Evolutionary conservation across 1,140 invertebrate species (phyloP), one percentile per base, ranked within the genome.

Genomic region (Drosophila nikananu): DNA sequence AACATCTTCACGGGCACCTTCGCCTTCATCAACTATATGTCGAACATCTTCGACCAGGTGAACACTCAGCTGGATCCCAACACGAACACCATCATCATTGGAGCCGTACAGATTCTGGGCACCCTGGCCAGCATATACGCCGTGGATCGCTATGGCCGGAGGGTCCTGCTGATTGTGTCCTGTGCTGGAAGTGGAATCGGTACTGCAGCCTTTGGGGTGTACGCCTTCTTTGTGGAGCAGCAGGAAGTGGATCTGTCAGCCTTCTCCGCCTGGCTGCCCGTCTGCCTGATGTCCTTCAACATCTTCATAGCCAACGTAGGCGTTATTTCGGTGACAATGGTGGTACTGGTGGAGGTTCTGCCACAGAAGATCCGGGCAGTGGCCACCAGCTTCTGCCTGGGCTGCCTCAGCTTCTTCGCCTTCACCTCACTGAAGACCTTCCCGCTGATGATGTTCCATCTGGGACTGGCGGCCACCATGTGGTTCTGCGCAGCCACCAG

Each of bases 21-120:
- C n/a, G 81, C 91, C 19, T 71, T 93, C 35, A 83, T 89, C 25
- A 92, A 90, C 54, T 93, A 93, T 60, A 91, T 91, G 78, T 78
- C 92, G 19, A 94, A 92, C 1, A 97, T 97, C 79, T 97, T 97
- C 86, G 79, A 92, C 2, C 93, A 94, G 0, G 94, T 96, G 2
- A 95, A 95, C 6, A 95, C 95, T 0, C 89, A 87, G 5, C 72
- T 95, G 55, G 94, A 94, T 65, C 94, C 94, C 0, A 94, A 94
- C 77, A 94, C 94, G 30, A 94, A 94, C 68, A 94, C 94, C 0
- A 94, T 94, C 13, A 94, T 94, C 1, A 94, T 95, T 17, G 94
- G 94, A 0, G 92, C 77, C 1, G 94, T 94, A 8, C 94, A 94
- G 65, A 78, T 94, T 6, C 61, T 94, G 13, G 94, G 94, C 1